phyloP scores from a whole-genome alignment of 2,113 vertebrate genomes.

The rabbit (Oryctolagus cuniculus) region mOryCun1.1 NC_091448.1:58354001-58354500 shows the following conservation, averaged over 20 bases:
- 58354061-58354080: background rate
- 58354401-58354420: too few relatives aligned
- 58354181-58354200: background rate
- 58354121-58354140: background rate
- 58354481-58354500: too few relatives aligned
- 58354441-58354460: too few relatives aligned
- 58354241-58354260: background rate
- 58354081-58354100: rapidly evolving
- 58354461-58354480: too few relatives aligned
- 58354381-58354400: too few relatives aligned
- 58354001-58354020: constrained; percentile 7
- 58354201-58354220: background rate
- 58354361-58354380: too few relatives aligned
- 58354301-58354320: too few relatives aligned
- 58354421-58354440: too few relatives aligned
- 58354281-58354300: too few relatives aligned
- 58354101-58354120: background rate
- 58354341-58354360: too few relatives aligned
- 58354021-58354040: background rate
- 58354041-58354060: background rate
- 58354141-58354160: background rate
- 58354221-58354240: background rate
- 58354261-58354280: background rate
- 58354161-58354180: background rate
- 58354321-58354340: too few relatives aligned